phyloP scores from a whole-genome alignment of 2,113 vertebrate genomes.

The Sylvilagus bachmani region DNA sequence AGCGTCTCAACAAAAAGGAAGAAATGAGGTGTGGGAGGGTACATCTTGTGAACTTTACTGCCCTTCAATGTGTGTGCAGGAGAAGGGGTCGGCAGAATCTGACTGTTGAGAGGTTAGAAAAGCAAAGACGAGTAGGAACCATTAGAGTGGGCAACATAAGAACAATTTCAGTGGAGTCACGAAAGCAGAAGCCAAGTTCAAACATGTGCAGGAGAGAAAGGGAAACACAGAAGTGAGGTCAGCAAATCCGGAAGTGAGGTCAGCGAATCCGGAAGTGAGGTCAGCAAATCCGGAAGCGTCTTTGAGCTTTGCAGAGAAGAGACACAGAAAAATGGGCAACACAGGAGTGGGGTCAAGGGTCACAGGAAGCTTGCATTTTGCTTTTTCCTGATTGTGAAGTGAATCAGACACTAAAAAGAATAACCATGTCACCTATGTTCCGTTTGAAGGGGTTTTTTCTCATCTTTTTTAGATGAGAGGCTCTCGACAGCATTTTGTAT shows the following conservation, averaged over 20 bases:
- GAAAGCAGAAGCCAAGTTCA: not conserved
- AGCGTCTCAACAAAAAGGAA: too few species aligned
- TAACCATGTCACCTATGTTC: not conserved
- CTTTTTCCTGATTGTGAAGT: not conserved
- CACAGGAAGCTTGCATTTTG: not conserved
- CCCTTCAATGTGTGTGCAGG: not conserved
- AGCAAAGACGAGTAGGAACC: not conserved
- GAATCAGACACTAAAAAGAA: not conserved
- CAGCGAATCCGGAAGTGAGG: not conserved
- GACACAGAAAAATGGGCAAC: not conserved
- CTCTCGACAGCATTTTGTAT: conserved; percentile 52
- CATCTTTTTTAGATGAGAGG: conserved; percentile 52
- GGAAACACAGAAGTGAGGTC: too few species aligned
- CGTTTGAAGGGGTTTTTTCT: not conserved
- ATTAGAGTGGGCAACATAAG: not conserved
- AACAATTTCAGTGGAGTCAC: not conserved
- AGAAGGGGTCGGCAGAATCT: not conserved
- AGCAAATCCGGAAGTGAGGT: too few species aligned
- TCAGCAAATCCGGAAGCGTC: not conserved
- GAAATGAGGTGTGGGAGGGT: too few species aligned
- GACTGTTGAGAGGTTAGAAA: not conserved
- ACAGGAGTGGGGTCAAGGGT: accelerated
- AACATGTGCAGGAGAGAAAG: not conserved
- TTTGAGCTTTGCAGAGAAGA: not conserved
- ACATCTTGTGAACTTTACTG: too few species aligned